Conservation (phyloP, 2,113 vertebrate species). For the Sorex fumeus region DNA sequence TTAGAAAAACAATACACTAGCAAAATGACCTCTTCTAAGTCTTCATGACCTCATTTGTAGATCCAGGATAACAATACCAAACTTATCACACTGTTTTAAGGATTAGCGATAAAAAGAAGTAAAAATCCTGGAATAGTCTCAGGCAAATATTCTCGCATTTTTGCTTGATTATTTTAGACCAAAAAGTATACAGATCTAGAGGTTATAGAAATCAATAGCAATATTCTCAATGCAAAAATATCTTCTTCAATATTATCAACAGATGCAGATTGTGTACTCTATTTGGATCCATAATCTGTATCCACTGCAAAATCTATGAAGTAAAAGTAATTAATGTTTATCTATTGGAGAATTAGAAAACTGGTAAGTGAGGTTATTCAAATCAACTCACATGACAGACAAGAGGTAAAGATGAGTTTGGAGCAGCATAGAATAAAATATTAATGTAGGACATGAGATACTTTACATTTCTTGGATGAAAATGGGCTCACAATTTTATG, state of each 20-base stretch:
- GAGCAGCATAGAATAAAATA: neutral
- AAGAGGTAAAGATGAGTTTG: constrained; percentile 49
- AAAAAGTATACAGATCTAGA: neutral
- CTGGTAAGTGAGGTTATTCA: constrained; percentile 5
- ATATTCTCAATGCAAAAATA: neutral
- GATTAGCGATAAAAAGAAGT: constrained; percentile 40
- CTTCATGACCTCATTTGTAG: constrained; percentile 44
- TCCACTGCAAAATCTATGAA: neutral
- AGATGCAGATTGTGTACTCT: neutral
- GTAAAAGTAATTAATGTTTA: constrained; percentile 57
- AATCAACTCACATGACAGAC: neutral
- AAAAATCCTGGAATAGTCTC: constrained; percentile 33
- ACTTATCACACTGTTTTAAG: constrained; percentile 58
- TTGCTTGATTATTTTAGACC: neutral
- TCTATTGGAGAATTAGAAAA: constrained; percentile 42
- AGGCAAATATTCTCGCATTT: neutral
- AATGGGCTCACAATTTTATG: neutral
- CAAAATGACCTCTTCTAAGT: constrained; percentile 30
- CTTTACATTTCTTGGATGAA: neutral
- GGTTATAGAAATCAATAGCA: neutral
- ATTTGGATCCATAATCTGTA: neutral
- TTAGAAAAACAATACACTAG: constrained; percentile 53
- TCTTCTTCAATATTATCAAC: constrained; percentile 15
- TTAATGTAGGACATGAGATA: neutral
- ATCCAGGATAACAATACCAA: constrained; percentile 59